A percentile compares a stretch with the other conserved stretches of the same genome.
phyloP scores from a whole-genome alignment of 1,140 invertebrate species.

The Meteorus sp. region DNA sequence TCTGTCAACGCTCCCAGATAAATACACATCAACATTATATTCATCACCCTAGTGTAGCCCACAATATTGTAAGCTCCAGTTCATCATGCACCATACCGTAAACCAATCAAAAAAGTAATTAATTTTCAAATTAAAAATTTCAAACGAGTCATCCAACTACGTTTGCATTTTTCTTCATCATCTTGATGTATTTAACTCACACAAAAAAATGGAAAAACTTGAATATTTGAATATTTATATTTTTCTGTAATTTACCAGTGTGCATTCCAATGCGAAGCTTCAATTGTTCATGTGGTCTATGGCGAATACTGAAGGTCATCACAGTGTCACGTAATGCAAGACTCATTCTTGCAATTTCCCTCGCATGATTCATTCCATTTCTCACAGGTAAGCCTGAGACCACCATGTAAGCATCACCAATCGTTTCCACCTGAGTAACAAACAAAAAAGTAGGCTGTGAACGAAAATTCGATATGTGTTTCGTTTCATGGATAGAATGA shows the following conservation, averaged over 20 bases:
- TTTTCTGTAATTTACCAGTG: slow-evolving; percentile 65
- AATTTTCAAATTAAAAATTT: slow-evolving; percentile 29
- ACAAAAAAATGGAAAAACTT: too few relatives aligned
- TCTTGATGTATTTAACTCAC: too few relatives aligned
- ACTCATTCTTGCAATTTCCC: slow-evolving; percentile 90
- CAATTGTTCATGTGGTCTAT: slow-evolving; percentile 83
- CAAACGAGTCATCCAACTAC: neutral
- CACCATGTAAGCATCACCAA: slow-evolving; percentile 97
- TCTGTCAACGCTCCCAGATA: too few relatives aligned
- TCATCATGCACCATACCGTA: neutral
- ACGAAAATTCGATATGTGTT: too few relatives aligned
- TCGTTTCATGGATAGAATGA: too few relatives aligned
- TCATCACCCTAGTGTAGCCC: neutral
- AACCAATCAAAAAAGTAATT: slow-evolving; percentile 36
- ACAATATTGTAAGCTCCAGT: neutral
- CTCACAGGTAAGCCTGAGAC: slow-evolving; percentile 86
- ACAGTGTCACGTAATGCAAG: slow-evolving; percentile 85
- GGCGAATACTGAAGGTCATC: slow-evolving; percentile 85
- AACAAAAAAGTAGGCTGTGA: too few relatives aligned
- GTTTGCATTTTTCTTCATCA: neutral
- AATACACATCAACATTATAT: neutral
- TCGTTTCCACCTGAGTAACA: slow-evolving; percentile 84
- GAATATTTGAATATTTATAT: slow-evolving; percentile 7
- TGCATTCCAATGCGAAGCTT: slow-evolving; percentile 95
- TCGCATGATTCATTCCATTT: slow-evolving; percentile 85